These are phyloP conservation scores for Cephus pulcher DNA, from an alignment of 2,888 invertebrate species.

Conservation along the genomic window DNA sequence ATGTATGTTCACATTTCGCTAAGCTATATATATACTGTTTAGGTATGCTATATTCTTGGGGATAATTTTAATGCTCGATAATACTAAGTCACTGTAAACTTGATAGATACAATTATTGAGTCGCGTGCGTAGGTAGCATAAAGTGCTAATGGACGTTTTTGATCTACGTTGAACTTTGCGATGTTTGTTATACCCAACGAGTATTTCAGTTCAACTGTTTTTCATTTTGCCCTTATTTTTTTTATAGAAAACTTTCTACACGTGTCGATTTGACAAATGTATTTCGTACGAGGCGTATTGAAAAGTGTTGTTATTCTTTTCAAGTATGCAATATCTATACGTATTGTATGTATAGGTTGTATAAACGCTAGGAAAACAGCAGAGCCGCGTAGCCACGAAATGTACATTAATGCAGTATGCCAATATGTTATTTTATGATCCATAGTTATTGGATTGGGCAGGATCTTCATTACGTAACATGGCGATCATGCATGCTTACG, in stretches of 20 bases:
- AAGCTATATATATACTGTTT: not conserved
- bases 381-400: not conserved
- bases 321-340: too few species aligned
- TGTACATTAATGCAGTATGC: not conserved
- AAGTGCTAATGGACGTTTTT: not conserved
- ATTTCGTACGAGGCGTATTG: not conserved
- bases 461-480: conserved; percentile 32
- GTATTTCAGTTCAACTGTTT: not conserved
- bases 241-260: not conserved
- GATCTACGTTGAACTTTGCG: not conserved
- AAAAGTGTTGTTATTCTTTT: not conserved
- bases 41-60: not conserved
- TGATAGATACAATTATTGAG: not conserved
- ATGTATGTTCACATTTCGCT: not conserved
- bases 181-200: not conserved
- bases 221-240: too few species aligned
- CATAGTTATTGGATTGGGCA: conserved; percentile 24
- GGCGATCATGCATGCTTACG: conserved; percentile 25
- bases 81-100: not conserved
- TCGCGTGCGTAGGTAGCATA: not conserved
- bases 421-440: not conserved
- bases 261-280: not conserved
- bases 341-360: not conserved
- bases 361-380: not conserved
- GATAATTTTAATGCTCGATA: not conserved